phyloP scores from a whole-genome alignment of 2,113 vertebrate genomes.

The Zosterops pallidus region DNA sequence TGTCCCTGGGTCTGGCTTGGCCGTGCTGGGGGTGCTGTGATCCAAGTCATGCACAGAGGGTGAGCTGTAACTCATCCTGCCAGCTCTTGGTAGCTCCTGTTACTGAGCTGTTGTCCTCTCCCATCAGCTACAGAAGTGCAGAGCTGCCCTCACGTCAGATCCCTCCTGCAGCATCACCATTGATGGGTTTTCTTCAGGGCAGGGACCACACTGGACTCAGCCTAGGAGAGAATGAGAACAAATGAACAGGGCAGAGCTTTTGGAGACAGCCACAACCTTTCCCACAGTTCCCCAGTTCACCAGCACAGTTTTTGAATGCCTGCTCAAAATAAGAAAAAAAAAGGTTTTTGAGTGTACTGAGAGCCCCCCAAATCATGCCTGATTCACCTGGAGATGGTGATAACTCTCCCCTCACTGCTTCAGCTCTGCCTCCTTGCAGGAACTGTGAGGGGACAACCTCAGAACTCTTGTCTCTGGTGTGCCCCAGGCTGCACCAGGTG shows the following conservation, averaged over 20 bases:
- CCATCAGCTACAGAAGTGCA: not conserved
- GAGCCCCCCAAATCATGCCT: not conserved
- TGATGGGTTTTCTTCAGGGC: not conserved
- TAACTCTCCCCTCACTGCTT: not conserved
- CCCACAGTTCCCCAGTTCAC: not conserved
- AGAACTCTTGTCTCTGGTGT: not conserved
- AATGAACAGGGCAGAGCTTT: not conserved
- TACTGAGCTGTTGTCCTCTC: not conserved
- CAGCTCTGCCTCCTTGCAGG: not conserved
- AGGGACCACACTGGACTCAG: not conserved
- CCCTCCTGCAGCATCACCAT: not conserved
- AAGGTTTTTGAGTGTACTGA: not conserved
- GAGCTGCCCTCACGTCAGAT: not conserved
- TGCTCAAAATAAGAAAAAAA: not conserved
- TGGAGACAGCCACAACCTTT: not conserved
- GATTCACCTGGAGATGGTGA: not conserved
- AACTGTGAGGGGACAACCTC: not conserved
- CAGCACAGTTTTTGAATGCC: not conserved
- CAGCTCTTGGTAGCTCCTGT: not conserved
- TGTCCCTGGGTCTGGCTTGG: conserved; percentile 49
- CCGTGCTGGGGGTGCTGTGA: not conserved
- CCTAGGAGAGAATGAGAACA: conserved; percentile 1
- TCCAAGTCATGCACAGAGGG: conserved; percentile 51
- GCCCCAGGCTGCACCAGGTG: not conserved
- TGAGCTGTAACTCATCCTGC: conserved; percentile 71